Conservation (phyloP, 1,140 invertebrate species). For the Nebria ingens region DNA sequence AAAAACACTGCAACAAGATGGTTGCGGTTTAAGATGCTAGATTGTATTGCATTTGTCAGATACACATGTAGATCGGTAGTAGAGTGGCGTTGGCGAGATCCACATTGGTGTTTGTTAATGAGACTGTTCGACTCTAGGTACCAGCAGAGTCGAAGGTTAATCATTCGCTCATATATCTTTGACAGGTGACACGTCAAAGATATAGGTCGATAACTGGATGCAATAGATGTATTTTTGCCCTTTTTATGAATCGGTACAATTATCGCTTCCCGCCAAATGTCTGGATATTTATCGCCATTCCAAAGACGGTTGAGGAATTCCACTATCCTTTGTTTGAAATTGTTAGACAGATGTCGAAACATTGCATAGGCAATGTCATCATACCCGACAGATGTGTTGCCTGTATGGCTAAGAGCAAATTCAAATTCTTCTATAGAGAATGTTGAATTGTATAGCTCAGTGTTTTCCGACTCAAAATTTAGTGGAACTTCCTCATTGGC, state of each 20-base stretch:
- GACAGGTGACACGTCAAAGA: neutral
- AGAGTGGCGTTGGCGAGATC: neutral
- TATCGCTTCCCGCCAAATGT: neutral
- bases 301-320: neutral
- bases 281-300: neutral
- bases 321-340: neutral
- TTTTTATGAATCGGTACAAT: neutral
- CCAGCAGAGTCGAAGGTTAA: neutral
- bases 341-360: neutral
- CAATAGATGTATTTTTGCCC: neutral
- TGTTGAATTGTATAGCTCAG: neutral
- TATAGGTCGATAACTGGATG: neutral
- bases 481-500: neutral
- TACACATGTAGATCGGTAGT: neutral
- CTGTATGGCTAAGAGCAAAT: neutral
- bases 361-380: neutral
- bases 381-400: neutral
- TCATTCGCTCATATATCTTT: neutral
- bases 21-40: neutral
- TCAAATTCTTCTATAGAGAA: neutral
- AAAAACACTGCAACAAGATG: neutral
- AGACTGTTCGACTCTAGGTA: neutral
- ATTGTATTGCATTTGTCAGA: neutral
- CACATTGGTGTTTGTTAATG: neutral
- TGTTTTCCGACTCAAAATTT: neutral